phyloP scores from a whole-genome alignment of 2,888 invertebrate genomes.

The Pharmacophagus antenor region DNA sequence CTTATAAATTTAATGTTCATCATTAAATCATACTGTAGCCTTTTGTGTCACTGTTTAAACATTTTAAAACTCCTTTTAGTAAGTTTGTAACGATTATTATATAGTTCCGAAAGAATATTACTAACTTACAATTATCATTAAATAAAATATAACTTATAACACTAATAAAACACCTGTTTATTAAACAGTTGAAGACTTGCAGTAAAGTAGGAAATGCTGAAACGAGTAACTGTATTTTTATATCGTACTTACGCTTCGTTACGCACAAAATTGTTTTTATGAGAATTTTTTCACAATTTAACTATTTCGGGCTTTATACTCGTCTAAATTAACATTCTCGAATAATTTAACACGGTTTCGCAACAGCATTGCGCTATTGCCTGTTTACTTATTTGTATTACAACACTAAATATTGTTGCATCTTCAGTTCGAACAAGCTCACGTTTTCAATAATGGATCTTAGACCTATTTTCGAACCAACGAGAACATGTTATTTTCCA shows the following conservation, averaged over 20 bases:
- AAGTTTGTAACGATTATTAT: not conserved
- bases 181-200: too few relatives aligned
- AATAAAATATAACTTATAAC: not conserved
- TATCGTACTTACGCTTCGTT: constrained; percentile 64
- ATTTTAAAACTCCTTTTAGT: too few relatives aligned
- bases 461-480: constrained; percentile 55
- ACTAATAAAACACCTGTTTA: too few relatives aligned
- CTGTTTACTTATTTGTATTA: constrained; percentile 21
- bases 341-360: constrained; percentile 16
- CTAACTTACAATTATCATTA: not conserved
- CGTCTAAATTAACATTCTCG: not conserved
- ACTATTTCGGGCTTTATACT: constrained; percentile 37
- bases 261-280: constrained; percentile 54
- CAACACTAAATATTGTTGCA: constrained; percentile 20
- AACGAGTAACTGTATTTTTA: constrained; percentile 64
- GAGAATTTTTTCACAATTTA: constrained; percentile 50
- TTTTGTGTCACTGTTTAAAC: not conserved
- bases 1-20: too few relatives aligned
- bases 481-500: constrained; percentile 66
- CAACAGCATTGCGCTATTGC: constrained; percentile 21
- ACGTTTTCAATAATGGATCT: constrained; percentile 62
- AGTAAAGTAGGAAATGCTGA: constrained; percentile 45
- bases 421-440: constrained; percentile 49
- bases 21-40: too few relatives aligned
- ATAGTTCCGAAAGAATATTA: not conserved